Conservation (phyloP, 2,113 vertebrate species). For the Psilopsiagon aymara region DNA sequence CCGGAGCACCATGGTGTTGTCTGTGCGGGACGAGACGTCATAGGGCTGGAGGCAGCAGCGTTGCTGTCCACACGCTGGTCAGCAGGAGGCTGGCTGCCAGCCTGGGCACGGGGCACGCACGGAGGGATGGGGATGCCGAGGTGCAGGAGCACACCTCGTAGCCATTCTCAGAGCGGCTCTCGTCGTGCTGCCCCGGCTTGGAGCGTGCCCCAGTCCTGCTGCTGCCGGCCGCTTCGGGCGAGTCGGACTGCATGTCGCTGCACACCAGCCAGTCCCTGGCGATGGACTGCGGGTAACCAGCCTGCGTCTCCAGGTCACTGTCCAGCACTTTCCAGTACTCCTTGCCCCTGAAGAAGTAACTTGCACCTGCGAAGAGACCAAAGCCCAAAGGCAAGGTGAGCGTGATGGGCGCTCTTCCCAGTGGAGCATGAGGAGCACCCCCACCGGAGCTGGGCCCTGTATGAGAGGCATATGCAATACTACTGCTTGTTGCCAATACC, state of each 20-base stretch:
- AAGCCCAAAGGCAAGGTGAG: neutral
- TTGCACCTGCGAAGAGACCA: slow-evolving; percentile 78
- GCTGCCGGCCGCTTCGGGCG: slow-evolving; percentile 70
- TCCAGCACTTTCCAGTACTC: slow-evolving; percentile 93
- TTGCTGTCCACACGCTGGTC: slow-evolving; percentile 69
- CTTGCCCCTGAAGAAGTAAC: slow-evolving; percentile 94
- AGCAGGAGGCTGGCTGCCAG: slow-evolving; percentile 28
- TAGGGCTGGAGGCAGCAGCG: slow-evolving; percentile 59
- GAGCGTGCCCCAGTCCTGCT: slow-evolving; percentile 66
- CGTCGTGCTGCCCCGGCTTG: slow-evolving; percentile 73
- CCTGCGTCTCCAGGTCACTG: slow-evolving; percentile 85
- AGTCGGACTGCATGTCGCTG: slow-evolving; percentile 81
- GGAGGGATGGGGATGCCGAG: slow-evolving; percentile 53
- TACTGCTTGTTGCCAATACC: neutral
- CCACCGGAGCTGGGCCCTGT: rapidly evolving
- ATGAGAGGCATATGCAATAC: neutral
- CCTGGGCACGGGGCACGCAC: neutral
- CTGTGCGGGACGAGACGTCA: slow-evolving; percentile 60
- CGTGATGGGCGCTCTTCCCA: rapidly evolving
- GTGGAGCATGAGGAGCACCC: neutral
- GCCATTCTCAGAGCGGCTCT: slow-evolving; percentile 82
- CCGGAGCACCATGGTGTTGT: neutral
- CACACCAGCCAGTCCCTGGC: slow-evolving; percentile 94
- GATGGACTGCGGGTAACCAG: slow-evolving; percentile 84
- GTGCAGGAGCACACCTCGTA: slow-evolving; percentile 93